phyloP scores from a whole-genome alignment of 2,888 invertebrate genomes.

The Cephus spinipes region DNA sequence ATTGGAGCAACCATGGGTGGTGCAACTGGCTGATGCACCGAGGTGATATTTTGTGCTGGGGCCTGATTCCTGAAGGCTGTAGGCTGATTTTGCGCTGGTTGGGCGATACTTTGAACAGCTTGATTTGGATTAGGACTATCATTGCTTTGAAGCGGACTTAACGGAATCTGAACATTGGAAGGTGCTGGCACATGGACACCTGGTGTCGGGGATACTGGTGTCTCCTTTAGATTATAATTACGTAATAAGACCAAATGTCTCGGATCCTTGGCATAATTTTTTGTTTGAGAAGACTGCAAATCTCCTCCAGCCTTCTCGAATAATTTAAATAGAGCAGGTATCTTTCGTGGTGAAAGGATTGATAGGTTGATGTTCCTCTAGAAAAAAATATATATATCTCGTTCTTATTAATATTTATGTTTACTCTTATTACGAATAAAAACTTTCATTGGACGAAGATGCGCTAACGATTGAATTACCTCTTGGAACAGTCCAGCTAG shows the following conservation, averaged over 20 bases:
- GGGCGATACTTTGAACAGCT: conserved; percentile 57
- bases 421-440: background rate
- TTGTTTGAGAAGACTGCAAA: conserved; percentile 79
- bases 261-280: conserved; percentile 92
- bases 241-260: conserved; percentile 79
- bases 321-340: conserved; percentile 85
- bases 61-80: conserved; percentile 64
- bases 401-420: background rate
- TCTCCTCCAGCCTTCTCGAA: conserved; percentile 94
- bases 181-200: conserved; percentile 67
- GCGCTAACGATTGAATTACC: conserved; percentile 60
- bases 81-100: conserved; percentile 60
- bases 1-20: conserved; percentile 49
- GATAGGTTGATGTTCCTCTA: conserved; percentile 87
- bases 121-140: conserved; percentile 70
- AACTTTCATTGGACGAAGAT: conserved; percentile 1
- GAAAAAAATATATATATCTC: conserved; percentile 47
- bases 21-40: conserved; percentile 53
- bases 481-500: conserved; percentile 83
- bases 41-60: conserved; percentile 50
- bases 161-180: conserved; percentile 63
- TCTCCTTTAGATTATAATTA: conserved; percentile 71
- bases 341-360: conserved; percentile 88
- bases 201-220: conserved; percentile 75
- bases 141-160: conserved; percentile 70